Percentiles rank a stretch among this genome's conserved stretches.
phyloP scores from a whole-genome alignment of 2,888 invertebrate genomes.

The Dioctria linearis region DNA sequence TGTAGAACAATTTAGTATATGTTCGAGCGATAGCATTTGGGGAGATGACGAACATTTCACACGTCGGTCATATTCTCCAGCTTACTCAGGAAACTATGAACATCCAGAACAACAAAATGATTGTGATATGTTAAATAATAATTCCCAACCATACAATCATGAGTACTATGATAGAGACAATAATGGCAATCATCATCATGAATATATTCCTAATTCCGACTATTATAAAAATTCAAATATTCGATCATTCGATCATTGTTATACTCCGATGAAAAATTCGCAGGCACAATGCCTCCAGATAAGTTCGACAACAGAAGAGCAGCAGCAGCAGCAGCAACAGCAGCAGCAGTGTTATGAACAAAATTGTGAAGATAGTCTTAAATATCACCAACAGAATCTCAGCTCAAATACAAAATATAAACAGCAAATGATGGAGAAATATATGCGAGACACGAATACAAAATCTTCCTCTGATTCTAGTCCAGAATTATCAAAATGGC shows the following conservation, averaged over 20 bases:
- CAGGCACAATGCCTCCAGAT: conserved; percentile 69
- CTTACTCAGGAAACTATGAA: conserved; percentile 49
- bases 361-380: conserved; percentile 54
- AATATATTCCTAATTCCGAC: conserved; percentile 32
- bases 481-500: conserved; percentile 81
- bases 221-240: conserved; percentile 45
- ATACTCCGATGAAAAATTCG: conserved; percentile 61
- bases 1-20: conserved; percentile 85
- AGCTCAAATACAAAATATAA: conserved; percentile 72
- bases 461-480: conserved; percentile 68
- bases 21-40: conserved; percentile 86
- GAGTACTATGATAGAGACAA: conserved; percentile 26
- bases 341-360: conserved; percentile 62
- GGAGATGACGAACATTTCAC: conserved; percentile 75
- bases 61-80: conserved; percentile 46
- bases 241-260: conserved; percentile 65
- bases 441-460: conserved; percentile 68
- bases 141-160: conserved; percentile 32
- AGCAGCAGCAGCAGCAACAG: conserved; percentile 58
- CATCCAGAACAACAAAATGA: background rate
- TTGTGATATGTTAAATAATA: conserved; percentile 51
- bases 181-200: conserved; percentile 20
- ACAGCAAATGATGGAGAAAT: conserved; percentile 76
- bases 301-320: conserved; percentile 70
- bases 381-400: conserved; percentile 58